phyloP scores from a whole-genome alignment of 2,888 invertebrate genomes.

The Cataglyphis albicans region DNA sequence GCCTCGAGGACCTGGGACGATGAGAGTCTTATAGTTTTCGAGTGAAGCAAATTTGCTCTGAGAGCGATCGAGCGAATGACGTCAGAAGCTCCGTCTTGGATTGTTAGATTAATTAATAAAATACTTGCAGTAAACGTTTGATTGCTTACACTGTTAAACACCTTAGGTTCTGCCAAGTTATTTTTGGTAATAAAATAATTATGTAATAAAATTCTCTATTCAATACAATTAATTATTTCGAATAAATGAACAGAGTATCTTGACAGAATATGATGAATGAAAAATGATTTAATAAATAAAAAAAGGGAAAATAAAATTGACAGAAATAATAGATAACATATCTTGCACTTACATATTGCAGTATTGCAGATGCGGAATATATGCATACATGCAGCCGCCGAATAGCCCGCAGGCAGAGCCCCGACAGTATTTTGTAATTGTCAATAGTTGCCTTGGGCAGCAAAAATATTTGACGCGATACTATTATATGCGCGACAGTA shows the following conservation, averaged over 20 bases:
- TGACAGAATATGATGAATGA: not conserved
- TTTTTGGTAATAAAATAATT: not conserved
- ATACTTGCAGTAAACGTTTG: too few species aligned
- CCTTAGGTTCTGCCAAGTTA: too few species aligned
- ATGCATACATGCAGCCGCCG: not conserved
- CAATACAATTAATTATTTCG: not conserved
- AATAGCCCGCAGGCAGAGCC: constrained; percentile 1
- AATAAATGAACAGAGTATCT: not conserved
- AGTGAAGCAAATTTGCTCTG: too few species aligned
- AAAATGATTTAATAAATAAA: not conserved
- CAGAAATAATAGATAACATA: not conserved
- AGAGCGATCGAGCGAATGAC: too few species aligned
- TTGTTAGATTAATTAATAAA: too few species aligned
- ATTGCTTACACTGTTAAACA: too few species aligned
- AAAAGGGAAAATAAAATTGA: not conserved
- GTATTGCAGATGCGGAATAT: not conserved
- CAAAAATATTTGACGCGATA: constrained; percentile 30
- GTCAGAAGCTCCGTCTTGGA: too few species aligned
- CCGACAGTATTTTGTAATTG: constrained; percentile 42
- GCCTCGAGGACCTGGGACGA: not conserved
- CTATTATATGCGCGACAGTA: constrained; percentile 18
- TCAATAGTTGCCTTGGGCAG: constrained; percentile 17
- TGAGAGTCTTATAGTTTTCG: not conserved
- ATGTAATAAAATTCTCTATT: not conserved
- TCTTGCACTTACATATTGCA: not conserved